Conservation (phyloP, 2,888 invertebrate species). For the Pheosia tremula region DNA sequence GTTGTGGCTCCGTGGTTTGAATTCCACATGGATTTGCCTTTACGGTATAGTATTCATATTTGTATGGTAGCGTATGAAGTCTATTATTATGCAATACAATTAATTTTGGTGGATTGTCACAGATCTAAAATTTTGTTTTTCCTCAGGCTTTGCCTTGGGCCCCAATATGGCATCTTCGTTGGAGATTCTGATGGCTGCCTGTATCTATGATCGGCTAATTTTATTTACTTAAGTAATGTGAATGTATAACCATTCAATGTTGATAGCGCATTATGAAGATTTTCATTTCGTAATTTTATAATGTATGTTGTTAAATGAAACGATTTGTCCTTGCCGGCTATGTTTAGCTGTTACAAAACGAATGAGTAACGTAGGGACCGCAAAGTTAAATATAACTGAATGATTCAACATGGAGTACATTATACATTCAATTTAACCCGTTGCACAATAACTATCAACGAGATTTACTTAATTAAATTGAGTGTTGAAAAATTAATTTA, state of each 20-base stretch:
- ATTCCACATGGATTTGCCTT: background rate
- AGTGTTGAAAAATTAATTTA: too few relatives aligned
- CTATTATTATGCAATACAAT: background rate
- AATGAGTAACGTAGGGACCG: constrained; percentile 6
- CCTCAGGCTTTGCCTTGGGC: too few relatives aligned
- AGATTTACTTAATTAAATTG: background rate
- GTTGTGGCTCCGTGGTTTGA: background rate
- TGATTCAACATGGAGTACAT: constrained; percentile 1
- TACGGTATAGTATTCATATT: background rate
- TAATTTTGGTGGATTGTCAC: background rate
- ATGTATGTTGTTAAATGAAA: background rate
- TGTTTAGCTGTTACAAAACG: constrained; percentile 9
- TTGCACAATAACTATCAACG: background rate
- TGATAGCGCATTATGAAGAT: background rate
- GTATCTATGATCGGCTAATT: too few relatives aligned
- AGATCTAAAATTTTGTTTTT: too few relatives aligned
- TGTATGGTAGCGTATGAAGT: background rate
- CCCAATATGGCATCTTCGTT: too few relatives aligned
- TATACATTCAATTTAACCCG: background rate
- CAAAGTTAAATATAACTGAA: constrained; percentile 4
- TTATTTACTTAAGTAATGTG: too few relatives aligned
- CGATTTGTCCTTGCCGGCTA: background rate
- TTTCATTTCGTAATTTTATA: background rate
- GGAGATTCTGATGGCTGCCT: too few relatives aligned
- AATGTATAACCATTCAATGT: background rate